Evolutionary conservation across 2,113 vertebrate species (phyloP).

Genomic region (Henicopernis longicauda): DNA sequence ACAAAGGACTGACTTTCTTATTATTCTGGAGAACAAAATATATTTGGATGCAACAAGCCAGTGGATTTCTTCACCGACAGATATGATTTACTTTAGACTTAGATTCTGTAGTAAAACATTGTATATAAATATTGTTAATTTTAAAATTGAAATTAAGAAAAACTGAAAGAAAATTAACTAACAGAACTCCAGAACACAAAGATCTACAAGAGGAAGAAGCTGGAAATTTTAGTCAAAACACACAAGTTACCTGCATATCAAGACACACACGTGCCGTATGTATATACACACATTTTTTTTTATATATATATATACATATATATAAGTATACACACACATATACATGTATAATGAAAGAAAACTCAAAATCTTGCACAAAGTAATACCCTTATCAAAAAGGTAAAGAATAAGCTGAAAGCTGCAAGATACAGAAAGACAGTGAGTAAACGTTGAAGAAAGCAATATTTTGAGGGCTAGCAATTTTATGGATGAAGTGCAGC

Average conservation of each 20-base stretch:
- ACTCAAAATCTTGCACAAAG: neutral
- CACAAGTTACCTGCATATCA: neutral
- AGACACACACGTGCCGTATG: neutral
- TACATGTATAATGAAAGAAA: neutral
- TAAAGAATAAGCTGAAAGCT: neutral
- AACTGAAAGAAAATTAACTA: neutral
- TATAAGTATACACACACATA: accelerated
- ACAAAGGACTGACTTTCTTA: neutral
- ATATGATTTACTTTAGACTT: neutral
- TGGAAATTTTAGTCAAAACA: neutral
- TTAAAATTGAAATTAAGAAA: neutral
- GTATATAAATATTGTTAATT: neutral
- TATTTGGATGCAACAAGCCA: neutral
- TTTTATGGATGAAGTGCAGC: neutral
- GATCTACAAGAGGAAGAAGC: neutral
- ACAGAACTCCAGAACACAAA: neutral
- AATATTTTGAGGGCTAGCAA: neutral
- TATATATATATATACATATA: too few species aligned
- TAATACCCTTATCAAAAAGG: neutral
- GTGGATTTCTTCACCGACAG: neutral
- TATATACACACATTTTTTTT: neutral
- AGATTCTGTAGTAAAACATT: neutral
- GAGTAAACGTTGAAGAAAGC: neutral
- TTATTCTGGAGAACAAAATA: neutral
- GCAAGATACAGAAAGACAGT: neutral